Evolutionary conservation across 2,797 vertebrate genomes (phyloP).

Genomic region (Chelonia mydas): DNA sequence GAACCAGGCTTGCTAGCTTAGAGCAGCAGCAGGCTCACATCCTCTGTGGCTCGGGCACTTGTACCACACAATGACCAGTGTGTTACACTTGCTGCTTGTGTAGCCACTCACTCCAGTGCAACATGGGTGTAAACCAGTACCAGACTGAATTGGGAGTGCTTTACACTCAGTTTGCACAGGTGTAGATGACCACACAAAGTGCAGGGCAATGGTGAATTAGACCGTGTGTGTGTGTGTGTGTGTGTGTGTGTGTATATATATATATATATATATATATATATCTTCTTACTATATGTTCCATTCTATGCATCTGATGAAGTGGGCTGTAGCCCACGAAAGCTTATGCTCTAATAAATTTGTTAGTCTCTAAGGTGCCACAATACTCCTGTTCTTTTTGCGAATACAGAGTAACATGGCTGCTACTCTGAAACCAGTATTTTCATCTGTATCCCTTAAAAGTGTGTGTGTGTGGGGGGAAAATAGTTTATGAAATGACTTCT

Average conservation of each 20-base stretch:
- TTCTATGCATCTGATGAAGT: no score
- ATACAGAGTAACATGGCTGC: no score
- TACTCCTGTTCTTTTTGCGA: no score
- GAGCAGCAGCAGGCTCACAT: background rate
- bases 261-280: no score
- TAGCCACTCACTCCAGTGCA: background rate
- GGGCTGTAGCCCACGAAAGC: no score
- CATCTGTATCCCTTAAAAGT: background rate
- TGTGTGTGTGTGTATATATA: no score
- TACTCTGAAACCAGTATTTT: background rate
- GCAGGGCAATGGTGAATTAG: background rate
- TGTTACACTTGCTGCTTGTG: background rate
- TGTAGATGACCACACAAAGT: background rate
- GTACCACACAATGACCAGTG: background rate
- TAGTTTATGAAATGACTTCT: background rate
- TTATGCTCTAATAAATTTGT: no score
- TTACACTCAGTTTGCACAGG: background rate
- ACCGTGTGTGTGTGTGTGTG: no score
- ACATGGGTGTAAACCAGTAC: rapidly evolving
- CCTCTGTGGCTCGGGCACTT: background rate
- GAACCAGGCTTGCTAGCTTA: background rate
- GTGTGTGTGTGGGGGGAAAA: background rate
- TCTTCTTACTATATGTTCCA: no score
- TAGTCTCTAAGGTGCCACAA: no score
- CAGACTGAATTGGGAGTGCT: background rate